A percentile compares a stretch with the other conserved stretches of the same genome.
These are phyloP conservation scores for Junonia oenone DNA, from an alignment of 2,888 invertebrate species.

Conservation along the genomic window DNA sequence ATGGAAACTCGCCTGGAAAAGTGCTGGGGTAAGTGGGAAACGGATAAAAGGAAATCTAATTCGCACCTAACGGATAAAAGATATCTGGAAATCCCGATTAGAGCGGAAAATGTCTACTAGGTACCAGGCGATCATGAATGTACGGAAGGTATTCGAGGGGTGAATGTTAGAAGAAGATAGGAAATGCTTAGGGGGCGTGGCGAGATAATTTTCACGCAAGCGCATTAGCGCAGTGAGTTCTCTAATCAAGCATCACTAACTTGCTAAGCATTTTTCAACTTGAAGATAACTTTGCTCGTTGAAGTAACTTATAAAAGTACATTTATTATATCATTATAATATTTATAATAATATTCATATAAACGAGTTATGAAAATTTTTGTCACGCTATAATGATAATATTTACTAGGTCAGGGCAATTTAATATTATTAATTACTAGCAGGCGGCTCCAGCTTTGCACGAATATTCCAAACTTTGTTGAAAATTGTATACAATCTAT, in stretches of 20 bases:
- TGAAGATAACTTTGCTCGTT: not conserved
- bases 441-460: too few relatives aligned
- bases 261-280: not conserved
- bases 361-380: too few relatives aligned
- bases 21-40: constrained; percentile 24
- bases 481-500: too few relatives aligned
- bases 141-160: constrained; percentile 26
- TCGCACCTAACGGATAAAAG: constrained; percentile 53
- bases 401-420: too few relatives aligned
- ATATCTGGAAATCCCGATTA: constrained; percentile 75
- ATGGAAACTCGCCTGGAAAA: constrained; percentile 10
- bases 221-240: constrained; percentile 35
- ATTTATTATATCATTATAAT: too few relatives aligned
- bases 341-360: too few relatives aligned
- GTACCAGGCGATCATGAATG: constrained; percentile 56
- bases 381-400: too few relatives aligned
- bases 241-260: not conserved
- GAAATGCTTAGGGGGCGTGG: constrained; percentile 46
- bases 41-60: constrained; percentile 61
- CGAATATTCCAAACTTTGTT: too few relatives aligned
- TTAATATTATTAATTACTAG: too few relatives aligned
- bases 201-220: constrained; percentile 41
- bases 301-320: too few relatives aligned
- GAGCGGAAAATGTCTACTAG: constrained; percentile 77
- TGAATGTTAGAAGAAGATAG: constrained; percentile 46